A percentile compares a stretch with the other conserved stretches of the same genome.
Evolutionary conservation across 2,797 vertebrate species (phyloP).

Genomic region (Notamacropus eugenii): DNA sequence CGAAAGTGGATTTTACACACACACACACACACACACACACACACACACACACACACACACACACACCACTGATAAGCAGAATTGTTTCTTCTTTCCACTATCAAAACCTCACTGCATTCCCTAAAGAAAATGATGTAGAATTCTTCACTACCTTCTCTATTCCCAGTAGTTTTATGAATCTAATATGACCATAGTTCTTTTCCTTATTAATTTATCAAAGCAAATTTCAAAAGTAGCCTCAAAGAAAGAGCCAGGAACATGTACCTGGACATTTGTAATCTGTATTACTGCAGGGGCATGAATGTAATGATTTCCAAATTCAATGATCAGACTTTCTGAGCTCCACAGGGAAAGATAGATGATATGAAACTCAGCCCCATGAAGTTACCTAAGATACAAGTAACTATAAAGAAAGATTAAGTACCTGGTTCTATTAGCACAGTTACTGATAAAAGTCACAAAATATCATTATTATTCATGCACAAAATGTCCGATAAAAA

Average conservation of each 20-base stretch:
- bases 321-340: conserved; percentile 65
- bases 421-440: conserved; percentile 85
- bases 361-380: conserved; percentile 78
- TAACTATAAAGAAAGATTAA: conserved; percentile 82
- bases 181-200: conserved; percentile 8
- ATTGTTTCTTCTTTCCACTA: conserved; percentile 44
- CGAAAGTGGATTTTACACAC: neutral
- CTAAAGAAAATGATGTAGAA: conserved; percentile 38
- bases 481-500: conserved; percentile 84
- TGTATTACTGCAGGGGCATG: conserved; percentile 64
- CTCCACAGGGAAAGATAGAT: conserved; percentile 61
- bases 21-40: neutral
- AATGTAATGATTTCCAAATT: conserved; percentile 41
- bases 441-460: conserved; percentile 86
- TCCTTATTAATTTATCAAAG: conserved; percentile 32
- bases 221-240: conserved; percentile 58
- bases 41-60: neutral
- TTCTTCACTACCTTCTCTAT: conserved; percentile 28
- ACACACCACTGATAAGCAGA: neutral
- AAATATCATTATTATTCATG: conserved; percentile 85
- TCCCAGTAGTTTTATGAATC: conserved; percentile 51
- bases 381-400: conserved; percentile 83
- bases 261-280: conserved; percentile 63
- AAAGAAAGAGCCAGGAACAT: conserved; percentile 61
- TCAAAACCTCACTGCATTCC: conserved; percentile 54